Conservation (phyloP, 2,888 invertebrate species). For the Tachina lurida region DNA sequence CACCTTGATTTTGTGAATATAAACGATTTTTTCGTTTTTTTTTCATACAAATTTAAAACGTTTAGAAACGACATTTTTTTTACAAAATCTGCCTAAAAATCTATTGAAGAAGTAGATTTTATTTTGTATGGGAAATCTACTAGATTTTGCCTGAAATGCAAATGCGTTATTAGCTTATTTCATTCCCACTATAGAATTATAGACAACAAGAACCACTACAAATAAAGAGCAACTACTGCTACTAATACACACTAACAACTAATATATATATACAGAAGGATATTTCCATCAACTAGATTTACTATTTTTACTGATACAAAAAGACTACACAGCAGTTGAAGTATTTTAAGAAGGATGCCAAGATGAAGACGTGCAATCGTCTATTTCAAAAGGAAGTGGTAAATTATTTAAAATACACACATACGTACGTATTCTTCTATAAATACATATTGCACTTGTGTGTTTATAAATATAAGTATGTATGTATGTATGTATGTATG, state of each 20-base stretch:
- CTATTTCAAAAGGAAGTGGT: conserved; percentile 53
- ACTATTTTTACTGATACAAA: background rate
- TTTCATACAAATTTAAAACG: too few relatives aligned
- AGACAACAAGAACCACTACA: background rate
- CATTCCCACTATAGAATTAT: background rate
- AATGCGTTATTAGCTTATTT: too few relatives aligned
- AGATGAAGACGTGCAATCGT: conserved; percentile 42
- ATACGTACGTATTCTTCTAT: background rate
- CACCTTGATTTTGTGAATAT: too few relatives aligned
- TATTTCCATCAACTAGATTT: conserved; percentile 35
- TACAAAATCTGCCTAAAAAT: too few relatives aligned
- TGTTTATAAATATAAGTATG: conserved; percentile 7
- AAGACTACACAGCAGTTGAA: background rate
- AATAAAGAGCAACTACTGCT: background rate
- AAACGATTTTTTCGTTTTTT: too few relatives aligned
- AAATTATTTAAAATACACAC: conserved; percentile 35
- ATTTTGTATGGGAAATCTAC: too few relatives aligned
- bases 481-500: background rate
- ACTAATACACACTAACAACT: background rate
- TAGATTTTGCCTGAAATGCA: too few relatives aligned
- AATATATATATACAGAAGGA: background rate
- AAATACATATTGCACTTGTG: background rate
- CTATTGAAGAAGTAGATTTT: too few relatives aligned
- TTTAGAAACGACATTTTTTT: too few relatives aligned
- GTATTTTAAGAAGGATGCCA: conserved; percentile 40